Percentiles rank a stretch among this genome's conserved stretches.
Conservation (phyloP, 2,113 vertebrate genomes). For the Psammodynastes pulverulentus region DNA sequence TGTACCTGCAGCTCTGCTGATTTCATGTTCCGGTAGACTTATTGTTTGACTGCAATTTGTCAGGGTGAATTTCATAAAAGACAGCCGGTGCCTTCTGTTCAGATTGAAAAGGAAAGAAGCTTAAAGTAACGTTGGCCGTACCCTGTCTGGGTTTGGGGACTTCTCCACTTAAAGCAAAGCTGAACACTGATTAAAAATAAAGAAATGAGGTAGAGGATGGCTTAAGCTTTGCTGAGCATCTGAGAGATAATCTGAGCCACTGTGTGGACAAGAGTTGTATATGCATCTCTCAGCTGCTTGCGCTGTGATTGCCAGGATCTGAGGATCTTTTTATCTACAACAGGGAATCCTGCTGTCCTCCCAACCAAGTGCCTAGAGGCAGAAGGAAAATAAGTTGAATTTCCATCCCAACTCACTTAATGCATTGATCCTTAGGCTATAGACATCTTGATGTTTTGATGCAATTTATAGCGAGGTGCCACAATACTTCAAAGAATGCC, state of each 20-base stretch:
- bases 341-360: neutral
- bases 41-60: neutral
- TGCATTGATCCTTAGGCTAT: neutral
- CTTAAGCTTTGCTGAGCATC: neutral
- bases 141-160: neutral
- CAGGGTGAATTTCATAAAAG: neutral
- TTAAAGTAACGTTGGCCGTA: neutral
- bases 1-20: neutral
- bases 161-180: neutral
- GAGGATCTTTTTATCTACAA: neutral
- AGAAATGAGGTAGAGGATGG: neutral
- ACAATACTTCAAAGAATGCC: neutral
- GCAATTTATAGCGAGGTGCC: neutral
- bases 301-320: neutral
- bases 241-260: neutral
- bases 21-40: neutral
- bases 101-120: neutral
- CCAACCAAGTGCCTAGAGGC: neutral
- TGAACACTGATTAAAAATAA: neutral
- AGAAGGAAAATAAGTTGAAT: neutral
- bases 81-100: neutral
- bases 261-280: neutral
- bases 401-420: neutral
- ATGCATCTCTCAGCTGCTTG: neutral
- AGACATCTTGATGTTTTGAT: neutral